A percentile compares a stretch with the other conserved stretches of the same genome.
phyloP scores from a whole-genome alignment of 2,797 vertebrate genomes.

The Sternarchorhynchus goeldii region DNA sequence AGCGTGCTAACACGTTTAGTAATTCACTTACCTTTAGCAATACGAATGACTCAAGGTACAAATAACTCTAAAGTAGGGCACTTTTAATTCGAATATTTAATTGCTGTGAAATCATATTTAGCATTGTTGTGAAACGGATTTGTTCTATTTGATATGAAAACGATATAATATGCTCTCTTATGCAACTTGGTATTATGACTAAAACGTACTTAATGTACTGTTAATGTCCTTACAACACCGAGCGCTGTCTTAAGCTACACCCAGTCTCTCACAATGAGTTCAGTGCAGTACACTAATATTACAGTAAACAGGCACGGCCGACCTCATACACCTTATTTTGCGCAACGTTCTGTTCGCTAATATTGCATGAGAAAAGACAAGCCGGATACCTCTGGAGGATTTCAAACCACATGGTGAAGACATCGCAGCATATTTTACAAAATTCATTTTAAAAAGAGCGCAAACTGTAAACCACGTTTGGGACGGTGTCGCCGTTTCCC shows the following conservation, averaged over 20 bases:
- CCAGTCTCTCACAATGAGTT: background rate
- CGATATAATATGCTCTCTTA: too few species aligned
- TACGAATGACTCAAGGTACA: too few species aligned
- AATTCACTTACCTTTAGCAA: too few species aligned
- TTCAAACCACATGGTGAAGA: background rate
- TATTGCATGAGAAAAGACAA: background rate
- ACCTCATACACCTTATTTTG: slow-evolving; percentile 11
- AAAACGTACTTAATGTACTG: background rate
- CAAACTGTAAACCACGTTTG: background rate
- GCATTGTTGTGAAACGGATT: too few species aligned
- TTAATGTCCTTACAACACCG: background rate
- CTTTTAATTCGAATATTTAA: too few species aligned
- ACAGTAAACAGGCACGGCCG: slow-evolving; percentile 12
- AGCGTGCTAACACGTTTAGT: too few species aligned
- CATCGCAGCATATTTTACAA: background rate
- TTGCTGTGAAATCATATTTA: background rate
- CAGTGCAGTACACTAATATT: slow-evolving; percentile 14
- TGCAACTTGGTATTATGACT: too few species aligned
- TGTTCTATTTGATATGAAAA: too few species aligned
- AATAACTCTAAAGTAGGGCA: too few species aligned
- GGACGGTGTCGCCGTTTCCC: slow-evolving; percentile 9
- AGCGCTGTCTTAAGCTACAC: slow-evolving; percentile 11
- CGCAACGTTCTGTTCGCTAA: background rate
- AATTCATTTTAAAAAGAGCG: background rate
- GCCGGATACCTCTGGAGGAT: slow-evolving; percentile 11